These are phyloP conservation scores for Drosophila sproati DNA, from an alignment of 1,140 invertebrate species.

Conservation along the genomic window DNA sequence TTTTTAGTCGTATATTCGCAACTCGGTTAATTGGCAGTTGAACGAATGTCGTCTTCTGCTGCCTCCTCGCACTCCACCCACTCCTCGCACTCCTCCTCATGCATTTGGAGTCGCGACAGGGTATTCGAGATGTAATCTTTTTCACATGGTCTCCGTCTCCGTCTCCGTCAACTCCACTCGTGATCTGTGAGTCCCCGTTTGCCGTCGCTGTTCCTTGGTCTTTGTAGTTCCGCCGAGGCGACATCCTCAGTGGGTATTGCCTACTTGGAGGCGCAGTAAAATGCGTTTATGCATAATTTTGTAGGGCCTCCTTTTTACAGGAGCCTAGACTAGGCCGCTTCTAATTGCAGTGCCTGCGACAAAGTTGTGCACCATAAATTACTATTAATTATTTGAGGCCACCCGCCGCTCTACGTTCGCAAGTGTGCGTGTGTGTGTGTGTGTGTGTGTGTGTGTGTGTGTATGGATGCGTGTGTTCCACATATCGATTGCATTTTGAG, in stretches of 20 bases:
- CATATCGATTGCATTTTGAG: constrained; percentile 62
- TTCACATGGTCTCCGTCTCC: background rate
- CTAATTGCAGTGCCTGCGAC: constrained; percentile 64
- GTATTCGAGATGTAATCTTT: too few species aligned
- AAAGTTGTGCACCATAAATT: constrained; percentile 58
- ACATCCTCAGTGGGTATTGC: constrained; percentile 53
- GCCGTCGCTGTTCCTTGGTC: constrained; percentile 23
- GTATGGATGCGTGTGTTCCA: constrained; percentile 54
- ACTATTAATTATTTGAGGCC: constrained; percentile 73
- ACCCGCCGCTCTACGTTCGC: background rate
- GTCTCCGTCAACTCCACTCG: background rate
- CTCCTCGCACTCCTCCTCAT: too few species aligned
- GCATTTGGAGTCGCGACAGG: too few species aligned
- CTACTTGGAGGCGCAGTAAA: constrained; percentile 80
- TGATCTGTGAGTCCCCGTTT: constrained; percentile 11
- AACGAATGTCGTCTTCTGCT: too few species aligned
- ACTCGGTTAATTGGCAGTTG: too few species aligned
- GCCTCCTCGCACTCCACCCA: too few species aligned
- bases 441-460: constrained; percentile 27
- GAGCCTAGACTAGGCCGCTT: constrained; percentile 16
- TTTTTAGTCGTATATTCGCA: too few species aligned
- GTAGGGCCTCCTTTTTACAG: constrained; percentile 40
- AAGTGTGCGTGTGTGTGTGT: constrained; percentile 7
- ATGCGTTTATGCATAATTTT: constrained; percentile 82
- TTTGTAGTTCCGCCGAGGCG: constrained; percentile 71